Conservation (phyloP, 2,113 vertebrate species). For the Oncorhynchus kisutch region DNA sequence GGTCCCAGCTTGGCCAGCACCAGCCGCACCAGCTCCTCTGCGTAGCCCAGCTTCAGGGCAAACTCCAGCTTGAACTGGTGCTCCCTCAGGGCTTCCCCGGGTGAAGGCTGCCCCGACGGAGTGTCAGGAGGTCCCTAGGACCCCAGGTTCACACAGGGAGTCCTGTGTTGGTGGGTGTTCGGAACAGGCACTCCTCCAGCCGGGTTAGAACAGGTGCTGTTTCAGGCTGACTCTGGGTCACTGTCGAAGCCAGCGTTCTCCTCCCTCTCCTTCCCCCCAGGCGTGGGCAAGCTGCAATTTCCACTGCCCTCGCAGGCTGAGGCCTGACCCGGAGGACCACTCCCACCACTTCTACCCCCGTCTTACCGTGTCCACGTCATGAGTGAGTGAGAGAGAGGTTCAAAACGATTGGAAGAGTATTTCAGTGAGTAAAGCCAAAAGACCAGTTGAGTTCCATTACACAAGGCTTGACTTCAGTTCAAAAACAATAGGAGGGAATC, state of each 20-base stretch:
- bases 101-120: slow-evolving; percentile 68
- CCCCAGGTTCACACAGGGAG: slow-evolving; percentile 86
- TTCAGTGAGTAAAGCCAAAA: not conserved
- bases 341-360: slow-evolving; percentile 8
- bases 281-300: slow-evolving; percentile 52
- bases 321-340: slow-evolving; percentile 2
- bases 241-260: slow-evolving; percentile 79
- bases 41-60: slow-evolving; percentile 95
- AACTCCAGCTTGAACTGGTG: slow-evolving; percentile 97
- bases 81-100: slow-evolving; percentile 59
- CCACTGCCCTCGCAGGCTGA: slow-evolving; percentile 66
- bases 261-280: slow-evolving; percentile 70
- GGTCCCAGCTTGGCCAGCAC: slow-evolving; percentile 94
- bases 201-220: not conserved
- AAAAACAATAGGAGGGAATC: not conserved
- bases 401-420: not conserved
- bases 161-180: slow-evolving; percentile 79
- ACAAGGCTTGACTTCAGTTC: not conserved
- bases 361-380: slow-evolving; percentile 66
- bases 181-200: slow-evolving; percentile 50
- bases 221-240: slow-evolving; percentile 70
- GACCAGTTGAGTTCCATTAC: not conserved
- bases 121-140: slow-evolving; percentile 78
- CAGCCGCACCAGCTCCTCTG: slow-evolving; percentile 91
- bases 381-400: slow-evolving; percentile 48